These are phyloP conservation scores for Iphiclides podalirius DNA, from an alignment of 2,888 invertebrate genomes.

Conservation along the genomic window DNA sequence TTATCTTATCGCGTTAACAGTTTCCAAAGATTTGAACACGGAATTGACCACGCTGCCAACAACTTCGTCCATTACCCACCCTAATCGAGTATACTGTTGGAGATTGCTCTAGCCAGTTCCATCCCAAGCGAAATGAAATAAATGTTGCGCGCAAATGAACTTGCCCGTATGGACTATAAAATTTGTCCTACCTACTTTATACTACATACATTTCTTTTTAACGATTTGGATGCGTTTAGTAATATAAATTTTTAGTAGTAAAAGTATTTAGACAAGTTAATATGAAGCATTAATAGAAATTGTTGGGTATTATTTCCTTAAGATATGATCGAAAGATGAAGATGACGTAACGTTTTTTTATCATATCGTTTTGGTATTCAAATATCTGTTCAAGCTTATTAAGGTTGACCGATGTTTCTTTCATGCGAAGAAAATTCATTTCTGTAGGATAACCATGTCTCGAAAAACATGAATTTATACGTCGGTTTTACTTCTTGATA, in stretches of 20 bases:
- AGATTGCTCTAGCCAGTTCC: slow-evolving; percentile 5
- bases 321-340: slow-evolving; percentile 7
- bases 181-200: no score
- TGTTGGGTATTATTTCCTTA: no score
- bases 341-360: slow-evolving; percentile 3
- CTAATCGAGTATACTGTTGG: neutral
- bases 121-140: no score
- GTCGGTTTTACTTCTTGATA: no score
- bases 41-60: slow-evolving; percentile 3
- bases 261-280: no score
- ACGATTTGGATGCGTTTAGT: no score
- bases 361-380: slow-evolving; percentile 21
- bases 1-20: slow-evolving; percentile 10
- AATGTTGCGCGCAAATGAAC: no score
- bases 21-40: neutral
- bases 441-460: neutral
- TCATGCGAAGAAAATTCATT: slow-evolving; percentile 26
- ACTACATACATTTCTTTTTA: no score
- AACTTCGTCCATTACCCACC: slow-evolving; percentile 10
- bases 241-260: no score
- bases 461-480: no score
- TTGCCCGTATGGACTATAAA: no score
- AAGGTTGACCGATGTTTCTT: slow-evolving; percentile 25
- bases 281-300: no score
- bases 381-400: slow-evolving; percentile 13